Evolutionary conservation across 2,113 vertebrate genomes (phyloP), one percentile per base, ranked within the genome.

Genomic region (Tichodroma muraria): DNA sequence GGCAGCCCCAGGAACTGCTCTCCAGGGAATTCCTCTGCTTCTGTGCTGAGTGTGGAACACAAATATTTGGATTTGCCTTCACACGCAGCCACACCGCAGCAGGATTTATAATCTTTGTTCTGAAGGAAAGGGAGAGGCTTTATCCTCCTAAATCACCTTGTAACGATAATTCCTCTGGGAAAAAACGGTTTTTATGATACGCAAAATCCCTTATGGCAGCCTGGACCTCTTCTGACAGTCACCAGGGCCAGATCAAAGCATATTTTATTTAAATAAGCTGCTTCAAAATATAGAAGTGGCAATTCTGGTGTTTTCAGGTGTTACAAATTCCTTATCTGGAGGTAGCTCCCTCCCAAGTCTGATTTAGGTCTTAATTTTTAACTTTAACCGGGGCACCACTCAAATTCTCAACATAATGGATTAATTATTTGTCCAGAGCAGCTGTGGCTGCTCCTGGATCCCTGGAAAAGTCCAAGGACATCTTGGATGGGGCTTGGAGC

Each of bases 111-210:
- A 77, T 71, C 87, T 47, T 31, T 9, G 6, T 68, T 73, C 52
- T 59, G 68, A 92, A 75, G 53, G 70, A 60, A 80, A 44, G 27
- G 30, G 27, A 52, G 53, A 38, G 84, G 47, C 13, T 77, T 85
- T 49, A 9, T 54, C 73, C 25, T 79, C 38, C 68, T 56, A 13
- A 90, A 63, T 38, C 45, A 37, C 65, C 42, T 76, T 57, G 50
- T 15, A 69, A 80, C 40, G 63, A 38, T 44, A 90, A 96, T 90
- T 95, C 68, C 94, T 53, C 30, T 10, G 71, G 60, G n/a, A 84
- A 89, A 82, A 88, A 82, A 44, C 14, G 8, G 4, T 18, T 94
- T 95, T 61, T 18, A n/a, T 93, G 47, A 50, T 53, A 15, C 56
- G 47, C 7, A 57, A 54, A 89, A 85, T 66, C 40, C 80, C 40